Evolutionary conservation across 2,888 invertebrate genomes (phyloP).

Genomic region (Ochropacha duplaris): DNA sequence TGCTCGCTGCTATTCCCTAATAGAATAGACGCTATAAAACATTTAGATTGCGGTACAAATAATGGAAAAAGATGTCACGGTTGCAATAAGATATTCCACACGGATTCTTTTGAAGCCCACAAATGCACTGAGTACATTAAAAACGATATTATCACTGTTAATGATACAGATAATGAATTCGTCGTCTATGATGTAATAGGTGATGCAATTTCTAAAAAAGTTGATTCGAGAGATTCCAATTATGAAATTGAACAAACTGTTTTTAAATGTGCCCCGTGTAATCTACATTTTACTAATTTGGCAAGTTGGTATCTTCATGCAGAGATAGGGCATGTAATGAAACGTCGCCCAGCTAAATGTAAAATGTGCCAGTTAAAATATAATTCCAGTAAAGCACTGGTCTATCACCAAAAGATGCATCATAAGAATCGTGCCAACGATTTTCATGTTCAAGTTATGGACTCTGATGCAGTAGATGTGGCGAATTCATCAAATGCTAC

Average conservation of each 20-base stretch:
- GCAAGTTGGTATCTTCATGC: not conserved
- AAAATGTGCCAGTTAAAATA: not conserved
- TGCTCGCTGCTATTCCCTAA: constrained; percentile 23
- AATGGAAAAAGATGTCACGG: not conserved
- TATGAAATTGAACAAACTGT: no score
- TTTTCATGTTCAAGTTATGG: not conserved
- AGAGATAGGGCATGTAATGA: not conserved
- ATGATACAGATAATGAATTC: not conserved
- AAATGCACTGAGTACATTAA: not conserved
- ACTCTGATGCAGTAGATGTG: not conserved
- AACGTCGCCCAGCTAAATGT: not conserved
- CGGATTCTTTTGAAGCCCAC: not conserved
- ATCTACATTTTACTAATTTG: not conserved
- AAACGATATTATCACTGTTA: not conserved
- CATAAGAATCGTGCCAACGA: not conserved
- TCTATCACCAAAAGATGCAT: not conserved
- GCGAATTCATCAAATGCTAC: not conserved
- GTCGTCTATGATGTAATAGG: no score
- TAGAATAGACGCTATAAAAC: not conserved
- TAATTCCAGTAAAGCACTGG: no score
- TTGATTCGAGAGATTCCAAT: not conserved
- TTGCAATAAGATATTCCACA: not conserved
- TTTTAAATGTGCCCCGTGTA: not conserved
- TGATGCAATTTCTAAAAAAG: no score
- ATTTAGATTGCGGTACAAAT: not conserved